These are phyloP conservation scores for Ailurus styani DNA, from an alignment of 2,113 vertebrate genomes.

Conservation along the genomic window DNA sequence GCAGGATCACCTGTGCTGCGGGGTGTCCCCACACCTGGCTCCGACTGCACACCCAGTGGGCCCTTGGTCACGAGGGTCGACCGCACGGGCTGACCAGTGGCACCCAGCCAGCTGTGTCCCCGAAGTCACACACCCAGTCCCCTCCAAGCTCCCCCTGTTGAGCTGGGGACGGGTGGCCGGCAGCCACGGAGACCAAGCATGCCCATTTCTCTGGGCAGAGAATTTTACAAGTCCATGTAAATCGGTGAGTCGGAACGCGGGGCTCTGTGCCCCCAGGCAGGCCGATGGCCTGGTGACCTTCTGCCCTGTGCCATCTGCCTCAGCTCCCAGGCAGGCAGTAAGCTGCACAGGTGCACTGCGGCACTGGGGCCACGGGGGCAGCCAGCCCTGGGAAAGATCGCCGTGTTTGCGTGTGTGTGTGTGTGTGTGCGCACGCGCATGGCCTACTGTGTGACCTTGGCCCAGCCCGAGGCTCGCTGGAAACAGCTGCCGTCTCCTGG, in stretches of 20 bases:
- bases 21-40: background rate
- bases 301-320: background rate
- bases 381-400: background rate
- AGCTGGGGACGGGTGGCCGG: background rate
- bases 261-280: background rate
- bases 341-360: background rate
- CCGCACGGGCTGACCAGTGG: rapidly evolving
- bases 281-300: background rate
- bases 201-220: background rate
- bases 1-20: background rate
- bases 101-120: background rate
- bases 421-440: rapidly evolving
- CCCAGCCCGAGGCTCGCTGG: background rate
- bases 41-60: background rate
- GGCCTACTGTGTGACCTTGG: background rate
- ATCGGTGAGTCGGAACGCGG: rapidly evolving
- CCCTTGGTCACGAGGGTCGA: background rate
- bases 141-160: background rate
- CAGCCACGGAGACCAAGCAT: rapidly evolving
- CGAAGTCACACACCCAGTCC: background rate
- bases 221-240: background rate
- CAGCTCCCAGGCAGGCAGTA: conserved; percentile 26
- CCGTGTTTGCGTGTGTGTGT: rapidly evolving
- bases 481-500: background rate
- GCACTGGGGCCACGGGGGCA: background rate